Conservation (phyloP, 2,797 vertebrate genomes). For the Peromyscus attwateri region DNA sequence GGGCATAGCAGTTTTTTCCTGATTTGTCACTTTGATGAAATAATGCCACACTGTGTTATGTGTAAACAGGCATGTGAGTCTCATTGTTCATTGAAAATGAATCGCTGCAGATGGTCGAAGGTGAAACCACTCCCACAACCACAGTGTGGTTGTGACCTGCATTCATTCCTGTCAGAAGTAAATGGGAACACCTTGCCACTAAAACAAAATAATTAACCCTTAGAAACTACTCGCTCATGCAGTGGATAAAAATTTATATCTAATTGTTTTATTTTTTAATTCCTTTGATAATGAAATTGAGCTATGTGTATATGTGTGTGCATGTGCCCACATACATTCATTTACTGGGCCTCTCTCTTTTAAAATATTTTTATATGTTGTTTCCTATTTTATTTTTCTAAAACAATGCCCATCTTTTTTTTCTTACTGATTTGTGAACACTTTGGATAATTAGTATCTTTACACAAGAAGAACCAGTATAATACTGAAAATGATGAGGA, state of each 20-base stretch:
- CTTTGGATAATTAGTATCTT: background rate
- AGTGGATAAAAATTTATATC: background rate
- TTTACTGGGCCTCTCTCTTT: background rate
- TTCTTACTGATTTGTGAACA: slow-evolving; percentile 47
- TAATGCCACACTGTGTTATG: background rate
- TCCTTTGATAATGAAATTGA: background rate
- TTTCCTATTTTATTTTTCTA: slow-evolving; percentile 12
- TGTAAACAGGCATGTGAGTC: background rate
- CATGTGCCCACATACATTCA: background rate
- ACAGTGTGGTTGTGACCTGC: background rate
- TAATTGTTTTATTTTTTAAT: slow-evolving; percentile 28
- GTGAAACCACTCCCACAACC: background rate
- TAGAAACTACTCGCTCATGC: background rate
- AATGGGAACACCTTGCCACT: background rate
- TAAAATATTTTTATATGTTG: background rate
- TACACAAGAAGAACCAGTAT: slow-evolving; percentile 21
- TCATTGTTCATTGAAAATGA: slow-evolving; percentile 18
- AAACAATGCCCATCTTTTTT: background rate
- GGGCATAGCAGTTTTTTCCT: background rate
- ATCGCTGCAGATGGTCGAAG: background rate
- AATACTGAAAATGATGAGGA: slow-evolving; percentile 50
- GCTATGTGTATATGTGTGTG: background rate
- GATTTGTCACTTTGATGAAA: slow-evolving; percentile 54
- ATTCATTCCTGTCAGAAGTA: background rate
- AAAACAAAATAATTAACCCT: background rate